Conservation (phyloP, 2,113 vertebrate species). For the pig (Sus scrofa) region T2T-Sscrofa CM000815.6:102123001-102123500, state of each 20-base stretch:
- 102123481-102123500: neutral
- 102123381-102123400: too few relatives aligned
- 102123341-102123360: neutral
- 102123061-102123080: neutral
- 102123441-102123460: neutral
- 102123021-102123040: neutral
- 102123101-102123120: fast-evolving
- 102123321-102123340: slow-evolving; percentile 86
- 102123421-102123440: neutral
- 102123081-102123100: neutral
- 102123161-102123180: slow-evolving; percentile 66
- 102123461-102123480: neutral
- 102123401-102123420: neutral
- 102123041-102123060: neutral
- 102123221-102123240: slow-evolving; percentile 92
- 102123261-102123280: slow-evolving; percentile 87
- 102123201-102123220: slow-evolving; percentile 87
- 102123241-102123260: slow-evolving; percentile 88
- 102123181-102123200: slow-evolving; percentile 56
- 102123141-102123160: neutral
- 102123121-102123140: neutral
- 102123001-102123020: neutral
- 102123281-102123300: slow-evolving; percentile 87
- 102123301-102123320: slow-evolving; percentile 91
- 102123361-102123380: slow-evolving; percentile 53